These are phyloP conservation scores for Hydropotes inermis DNA, from an alignment of 2,113 vertebrate species.

Conservation along the genomic window DNA sequence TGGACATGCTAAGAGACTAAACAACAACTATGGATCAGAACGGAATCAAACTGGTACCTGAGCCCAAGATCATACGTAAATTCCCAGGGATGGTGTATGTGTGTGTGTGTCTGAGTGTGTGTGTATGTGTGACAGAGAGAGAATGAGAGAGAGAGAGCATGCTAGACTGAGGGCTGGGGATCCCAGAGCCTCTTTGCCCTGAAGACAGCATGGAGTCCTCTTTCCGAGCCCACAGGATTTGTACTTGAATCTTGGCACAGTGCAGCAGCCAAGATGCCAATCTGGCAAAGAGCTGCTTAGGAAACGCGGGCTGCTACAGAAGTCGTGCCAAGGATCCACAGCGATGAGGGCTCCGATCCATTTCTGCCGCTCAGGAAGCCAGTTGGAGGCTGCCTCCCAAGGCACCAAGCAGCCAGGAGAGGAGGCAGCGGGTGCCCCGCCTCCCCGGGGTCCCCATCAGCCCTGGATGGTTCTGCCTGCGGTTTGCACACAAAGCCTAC, in stretches of 20 bases:
- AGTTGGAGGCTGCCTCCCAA: not conserved
- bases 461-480: not conserved
- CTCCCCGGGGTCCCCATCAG: rapidly evolving
- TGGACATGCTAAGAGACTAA: not conserved
- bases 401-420: not conserved
- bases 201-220: not conserved
- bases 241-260: slow-evolving; percentile 19
- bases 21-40: not conserved
- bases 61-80: not conserved
- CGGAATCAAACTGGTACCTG: not conserved
- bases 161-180: not conserved
- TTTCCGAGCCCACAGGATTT: not conserved
- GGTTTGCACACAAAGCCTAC: not conserved
- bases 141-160: not conserved
- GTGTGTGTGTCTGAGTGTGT: rapidly evolving
- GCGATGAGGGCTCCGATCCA: not conserved
- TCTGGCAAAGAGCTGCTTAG: slow-evolving; percentile 29
- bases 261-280: not conserved
- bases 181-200: not conserved
- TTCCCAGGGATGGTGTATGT: not conserved
- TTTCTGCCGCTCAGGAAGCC: slow-evolving; percentile 8
- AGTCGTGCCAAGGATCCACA: not conserved
- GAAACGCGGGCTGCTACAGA: not conserved
- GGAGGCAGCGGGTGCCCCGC: not conserved
- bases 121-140: not conserved